These are phyloP conservation scores for Cyprinodon variegatus DNA, from an alignment of 2,113 vertebrate species.

Conservation along the genomic window DNA sequence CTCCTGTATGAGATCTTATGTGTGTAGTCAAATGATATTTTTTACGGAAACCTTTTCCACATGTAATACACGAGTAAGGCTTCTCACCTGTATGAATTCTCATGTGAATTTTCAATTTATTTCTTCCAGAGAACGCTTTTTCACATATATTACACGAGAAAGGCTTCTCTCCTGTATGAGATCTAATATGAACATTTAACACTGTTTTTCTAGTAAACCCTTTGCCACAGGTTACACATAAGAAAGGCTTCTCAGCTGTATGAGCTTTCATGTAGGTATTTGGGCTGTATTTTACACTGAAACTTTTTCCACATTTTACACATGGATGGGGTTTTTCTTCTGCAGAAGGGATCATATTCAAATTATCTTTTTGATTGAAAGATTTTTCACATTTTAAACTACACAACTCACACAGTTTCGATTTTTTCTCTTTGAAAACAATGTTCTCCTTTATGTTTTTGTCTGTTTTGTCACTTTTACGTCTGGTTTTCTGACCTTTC, in stretches of 20 bases:
- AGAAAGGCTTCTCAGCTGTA: background rate
- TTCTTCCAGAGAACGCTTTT: background rate
- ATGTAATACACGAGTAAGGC: background rate
- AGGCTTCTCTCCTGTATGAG: background rate
- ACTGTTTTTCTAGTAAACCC: background rate
- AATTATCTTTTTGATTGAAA: background rate
- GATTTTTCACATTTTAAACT: background rate
- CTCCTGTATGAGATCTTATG: background rate
- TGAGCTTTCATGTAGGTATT: background rate
- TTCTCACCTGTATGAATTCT: background rate
- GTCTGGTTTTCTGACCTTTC: background rate
- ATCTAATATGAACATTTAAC: background rate
- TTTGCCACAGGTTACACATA: background rate
- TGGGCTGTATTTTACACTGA: background rate
- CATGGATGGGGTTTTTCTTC: background rate
- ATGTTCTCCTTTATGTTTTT: background rate
- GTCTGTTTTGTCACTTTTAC: background rate
- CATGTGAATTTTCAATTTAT: background rate
- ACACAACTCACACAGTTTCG: background rate
- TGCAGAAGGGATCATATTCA: background rate
- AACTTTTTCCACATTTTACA: background rate
- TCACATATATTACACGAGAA: background rate
- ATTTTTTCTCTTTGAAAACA: background rate
- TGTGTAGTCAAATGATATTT: background rate
- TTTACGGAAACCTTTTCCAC: background rate